A percentile compares a stretch with the other conserved stretches of the same genome.
phyloP scores from a whole-genome alignment of 2,797 vertebrate genomes.

The Liparis tanakae region DNA sequence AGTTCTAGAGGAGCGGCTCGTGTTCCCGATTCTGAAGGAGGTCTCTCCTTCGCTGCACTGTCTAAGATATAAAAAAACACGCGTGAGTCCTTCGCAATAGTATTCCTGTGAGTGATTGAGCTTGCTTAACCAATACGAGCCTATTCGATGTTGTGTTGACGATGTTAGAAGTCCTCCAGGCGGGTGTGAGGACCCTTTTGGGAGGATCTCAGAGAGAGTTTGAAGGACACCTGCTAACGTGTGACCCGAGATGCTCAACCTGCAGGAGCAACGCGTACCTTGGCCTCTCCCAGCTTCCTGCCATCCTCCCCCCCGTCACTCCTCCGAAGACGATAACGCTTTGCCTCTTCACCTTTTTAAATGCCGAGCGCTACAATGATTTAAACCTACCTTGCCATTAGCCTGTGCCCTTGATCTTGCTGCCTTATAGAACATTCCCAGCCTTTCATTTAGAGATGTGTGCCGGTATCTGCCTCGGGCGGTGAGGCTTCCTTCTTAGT shows the following conservation, averaged over 20 bases:
- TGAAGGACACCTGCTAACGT: conserved; percentile 51
- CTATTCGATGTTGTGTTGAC: conserved; percentile 37
- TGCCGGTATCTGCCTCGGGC: conserved; percentile 45
- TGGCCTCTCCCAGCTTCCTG: conserved; percentile 56
- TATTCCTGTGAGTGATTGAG: conserved; percentile 54
- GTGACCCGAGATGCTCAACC: conserved; percentile 65
- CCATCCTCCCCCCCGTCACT: conserved; percentile 42
- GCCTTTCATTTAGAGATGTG: conserved; percentile 64
- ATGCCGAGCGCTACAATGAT: conserved; percentile 68
- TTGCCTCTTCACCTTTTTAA: conserved; percentile 66
- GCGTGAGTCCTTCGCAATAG: conserved; percentile 57
- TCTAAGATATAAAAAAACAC: conserved; percentile 47
- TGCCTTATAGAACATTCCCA: conserved; percentile 80
- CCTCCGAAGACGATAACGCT: conserved; percentile 53
- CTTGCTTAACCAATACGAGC: conserved; percentile 42
- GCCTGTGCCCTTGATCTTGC: conserved; percentile 79
- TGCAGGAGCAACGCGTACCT: conserved; percentile 74
- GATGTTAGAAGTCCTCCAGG: conserved; percentile 22
- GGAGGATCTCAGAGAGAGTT: conserved; percentile 44
- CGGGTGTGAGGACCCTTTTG: conserved; percentile 46
- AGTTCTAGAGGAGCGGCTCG: conserved; percentile 69
- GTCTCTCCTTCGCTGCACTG: conserved; percentile 63
- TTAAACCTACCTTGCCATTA: conserved; percentile 66
- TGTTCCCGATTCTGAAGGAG: conserved; percentile 65
- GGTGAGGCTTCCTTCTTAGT: conserved; percentile 44